phyloP scores from a whole-genome alignment of 2,113 vertebrate species.

The Leuciscus idus region DNA sequence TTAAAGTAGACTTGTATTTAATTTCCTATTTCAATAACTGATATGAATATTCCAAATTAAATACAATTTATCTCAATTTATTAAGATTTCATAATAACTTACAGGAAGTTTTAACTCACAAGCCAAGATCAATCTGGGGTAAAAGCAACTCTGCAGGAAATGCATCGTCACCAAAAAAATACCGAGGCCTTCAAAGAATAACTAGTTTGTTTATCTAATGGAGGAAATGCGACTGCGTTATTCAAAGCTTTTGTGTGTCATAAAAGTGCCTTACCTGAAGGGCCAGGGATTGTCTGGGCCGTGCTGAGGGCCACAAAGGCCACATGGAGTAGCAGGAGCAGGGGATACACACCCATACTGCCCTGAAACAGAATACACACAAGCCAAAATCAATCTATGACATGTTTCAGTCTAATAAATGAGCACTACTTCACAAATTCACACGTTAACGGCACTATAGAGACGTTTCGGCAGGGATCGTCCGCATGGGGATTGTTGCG shows the following conservation, averaged over 20 bases:
- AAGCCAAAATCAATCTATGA: conserved; percentile 28
- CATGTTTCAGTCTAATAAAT: neutral
- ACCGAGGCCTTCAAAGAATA: neutral
- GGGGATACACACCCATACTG: conserved; percentile 92
- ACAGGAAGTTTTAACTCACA: neutral
- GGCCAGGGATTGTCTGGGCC: conserved; percentile 66
- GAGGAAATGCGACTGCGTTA: neutral
- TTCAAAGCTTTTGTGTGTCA: neutral
- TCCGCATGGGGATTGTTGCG: neutral
- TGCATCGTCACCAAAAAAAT: conserved; percentile 6
- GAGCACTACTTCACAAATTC: too few relatives aligned
- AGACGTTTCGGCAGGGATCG: neutral
- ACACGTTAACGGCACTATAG: too few relatives aligned
- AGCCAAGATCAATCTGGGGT: neutral
- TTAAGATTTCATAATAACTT: neutral
- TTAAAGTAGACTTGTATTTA: neutral
- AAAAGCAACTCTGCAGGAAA: conserved; percentile 4
- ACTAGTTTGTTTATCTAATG: neutral
- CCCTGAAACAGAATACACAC: conserved; percentile 73
- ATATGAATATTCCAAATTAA: neutral
- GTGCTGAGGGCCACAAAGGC: conserved; percentile 73
- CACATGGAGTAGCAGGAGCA: conserved; percentile 84
- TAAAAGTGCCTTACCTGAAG: conserved; percentile 74
- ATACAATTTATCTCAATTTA: neutral
- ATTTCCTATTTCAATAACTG: neutral